Evolutionary conservation across 2,797 vertebrate species (phyloP).

Genomic region (Simalia tracyae): DNA sequence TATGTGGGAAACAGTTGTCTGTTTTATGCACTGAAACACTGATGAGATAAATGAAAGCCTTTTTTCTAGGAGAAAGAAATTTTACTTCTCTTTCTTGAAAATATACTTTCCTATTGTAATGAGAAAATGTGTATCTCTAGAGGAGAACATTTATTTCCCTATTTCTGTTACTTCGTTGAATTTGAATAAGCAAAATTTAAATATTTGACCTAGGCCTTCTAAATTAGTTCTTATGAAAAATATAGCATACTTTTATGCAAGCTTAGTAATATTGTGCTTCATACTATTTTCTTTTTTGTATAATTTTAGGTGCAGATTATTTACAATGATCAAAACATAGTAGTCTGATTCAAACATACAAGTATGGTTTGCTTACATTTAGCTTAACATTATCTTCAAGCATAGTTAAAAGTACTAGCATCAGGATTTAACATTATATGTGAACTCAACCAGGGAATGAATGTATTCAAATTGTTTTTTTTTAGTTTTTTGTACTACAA

Average conservation of each 20-base stretch:
- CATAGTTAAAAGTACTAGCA: background rate
- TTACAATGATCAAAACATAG: background rate
- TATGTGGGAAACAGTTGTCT: background rate
- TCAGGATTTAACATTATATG: background rate
- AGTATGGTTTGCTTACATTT: background rate
- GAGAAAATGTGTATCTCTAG: background rate
- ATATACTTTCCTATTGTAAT: background rate
- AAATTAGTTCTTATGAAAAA: background rate
- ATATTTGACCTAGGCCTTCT: background rate
- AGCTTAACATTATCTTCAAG: background rate
- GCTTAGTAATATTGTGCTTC: background rate
- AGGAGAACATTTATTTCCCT: background rate
- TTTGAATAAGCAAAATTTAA: background rate
- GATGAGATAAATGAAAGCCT: background rate
- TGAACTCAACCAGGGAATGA: background rate
- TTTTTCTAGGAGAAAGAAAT: background rate
- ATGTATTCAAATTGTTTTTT: background rate
- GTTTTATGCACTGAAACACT: background rate
- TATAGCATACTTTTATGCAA: background rate
- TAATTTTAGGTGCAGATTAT: background rate
- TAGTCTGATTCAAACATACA: background rate
- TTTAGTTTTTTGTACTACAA: background rate
- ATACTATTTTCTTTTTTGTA: background rate
- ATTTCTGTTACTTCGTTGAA: background rate
- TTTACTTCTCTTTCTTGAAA: background rate